phyloP scores from a whole-genome alignment of 2,888 invertebrate species.

The Hymenopus coronatus region DNA sequence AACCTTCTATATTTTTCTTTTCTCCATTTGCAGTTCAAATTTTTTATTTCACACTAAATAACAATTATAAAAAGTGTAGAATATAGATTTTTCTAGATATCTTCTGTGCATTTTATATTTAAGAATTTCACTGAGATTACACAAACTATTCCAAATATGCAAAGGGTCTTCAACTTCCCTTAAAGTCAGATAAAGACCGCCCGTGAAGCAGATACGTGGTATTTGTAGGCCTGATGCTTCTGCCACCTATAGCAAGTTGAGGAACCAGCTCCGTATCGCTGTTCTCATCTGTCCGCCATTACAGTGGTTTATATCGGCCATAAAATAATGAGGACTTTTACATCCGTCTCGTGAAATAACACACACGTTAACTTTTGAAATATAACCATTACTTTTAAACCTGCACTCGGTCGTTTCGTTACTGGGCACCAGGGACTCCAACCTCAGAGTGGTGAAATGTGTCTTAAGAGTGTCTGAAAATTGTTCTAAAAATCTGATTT shows the following conservation, averaged over 20 bases:
- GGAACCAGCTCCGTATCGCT: background rate
- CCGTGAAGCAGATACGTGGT: background rate
- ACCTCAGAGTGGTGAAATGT: background rate
- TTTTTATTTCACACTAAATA: too few species aligned
- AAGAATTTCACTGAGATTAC: too few species aligned
- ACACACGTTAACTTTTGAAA: background rate
- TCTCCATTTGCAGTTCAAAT: too few species aligned
- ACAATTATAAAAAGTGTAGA: too few species aligned
- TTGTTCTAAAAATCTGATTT: background rate
- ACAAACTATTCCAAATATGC: too few species aligned
- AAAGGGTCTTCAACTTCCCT: too few species aligned
- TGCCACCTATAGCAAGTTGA: background rate
- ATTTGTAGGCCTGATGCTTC: background rate
- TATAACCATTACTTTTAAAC: background rate
- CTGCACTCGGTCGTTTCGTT: background rate
- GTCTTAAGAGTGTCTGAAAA: background rate
- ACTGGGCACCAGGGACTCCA: background rate
- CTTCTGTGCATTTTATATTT: too few species aligned
- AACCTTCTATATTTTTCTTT: too few species aligned
- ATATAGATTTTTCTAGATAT: too few species aligned
- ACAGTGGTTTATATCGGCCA: background rate
- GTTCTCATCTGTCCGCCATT: background rate
- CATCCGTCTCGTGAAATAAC: background rate
- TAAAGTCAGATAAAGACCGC: background rate
- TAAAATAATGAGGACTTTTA: conserved; percentile 17